Evolutionary conservation across 2,797 vertebrate species (phyloP), one percentile per base, ranked within the genome.

Genomic region (Neosalanx taihuensis): DNA sequence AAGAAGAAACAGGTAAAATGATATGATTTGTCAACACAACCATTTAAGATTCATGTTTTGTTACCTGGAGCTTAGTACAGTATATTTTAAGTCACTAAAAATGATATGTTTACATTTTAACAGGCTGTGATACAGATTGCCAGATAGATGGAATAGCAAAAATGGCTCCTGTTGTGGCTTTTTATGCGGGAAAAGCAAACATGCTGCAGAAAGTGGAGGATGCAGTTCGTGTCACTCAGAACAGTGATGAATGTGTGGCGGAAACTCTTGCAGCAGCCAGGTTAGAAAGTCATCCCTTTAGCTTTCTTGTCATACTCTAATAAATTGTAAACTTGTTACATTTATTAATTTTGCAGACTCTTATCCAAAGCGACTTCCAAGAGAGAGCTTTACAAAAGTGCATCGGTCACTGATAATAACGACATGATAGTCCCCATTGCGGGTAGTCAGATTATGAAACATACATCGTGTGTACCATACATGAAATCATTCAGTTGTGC

Each of bases 131-230:
- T 53, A 78, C 33, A 0, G 91, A 93, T 79, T 88, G 77, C 63
- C 92, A 93, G 84, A 84, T 93, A 17, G 92, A 93, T 76, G 92
- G 92, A 59, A 86, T 93, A 12, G 62, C 92, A 72, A 93, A 90
- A 76, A 33, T 93, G 73, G 92, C 91, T 73, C 91, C 92, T 1
- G 23, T 93, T 6, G 91, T 93, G 77, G 91, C 90, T 23, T 86
- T 86, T 77, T 93, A 93, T 60, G 91, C 91, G 3, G 92, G 92
- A 62, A 86, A 91, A 41, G 83, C 88, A 0, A 87, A 93, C 41
- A 89, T 93, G 91, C 74, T 93, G 79, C 88, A 91, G 15, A 91
- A 82, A 68, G 90, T 91, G 3, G 91, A 93, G 71, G 82, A 83
- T 37, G 91, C 89, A 0, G 58, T 71, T 58, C 89, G 92, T 1